These are phyloP conservation scores for Bambusicola thoracicus DNA, from an alignment of 2,113 vertebrate species.

Conservation along the genomic window DNA sequence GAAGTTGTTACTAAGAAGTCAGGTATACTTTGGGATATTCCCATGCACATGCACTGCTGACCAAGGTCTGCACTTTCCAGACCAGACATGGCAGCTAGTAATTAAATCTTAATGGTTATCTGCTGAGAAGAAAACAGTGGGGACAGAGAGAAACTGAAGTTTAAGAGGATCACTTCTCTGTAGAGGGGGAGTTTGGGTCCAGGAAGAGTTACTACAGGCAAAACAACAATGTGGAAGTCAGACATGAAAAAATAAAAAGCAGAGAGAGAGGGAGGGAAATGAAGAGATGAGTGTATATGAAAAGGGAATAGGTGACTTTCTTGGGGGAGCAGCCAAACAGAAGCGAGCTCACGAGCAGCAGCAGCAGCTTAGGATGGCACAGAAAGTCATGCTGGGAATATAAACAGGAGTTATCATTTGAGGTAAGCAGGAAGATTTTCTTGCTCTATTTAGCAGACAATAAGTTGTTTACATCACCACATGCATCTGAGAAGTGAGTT, in stretches of 20 bases:
- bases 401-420: constrained; percentile 46
- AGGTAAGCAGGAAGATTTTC: constrained; percentile 54
- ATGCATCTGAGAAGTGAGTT: constrained; percentile 50
- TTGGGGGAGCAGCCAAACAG: not conserved
- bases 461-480: constrained; percentile 61
- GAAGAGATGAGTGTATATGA: not conserved
- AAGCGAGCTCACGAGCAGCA: constrained; percentile 20
- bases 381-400: constrained; percentile 20
- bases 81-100: not conserved
- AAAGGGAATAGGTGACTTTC: not conserved
- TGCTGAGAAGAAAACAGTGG: constrained; percentile 39
- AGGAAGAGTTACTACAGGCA: not conserved
- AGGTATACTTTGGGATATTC: constrained; percentile 44
- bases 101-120: constrained; percentile 63
- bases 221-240: not conserved
- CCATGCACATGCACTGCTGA: constrained; percentile 28
- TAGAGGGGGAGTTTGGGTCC: not conserved
- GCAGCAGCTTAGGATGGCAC: constrained; percentile 1
- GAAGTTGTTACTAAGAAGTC: constrained; percentile 47
- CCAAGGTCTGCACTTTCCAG: constrained; percentile 24
- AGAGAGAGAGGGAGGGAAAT: not conserved
- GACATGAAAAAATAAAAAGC: not conserved
- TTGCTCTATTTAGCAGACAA: constrained; percentile 66
- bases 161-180: not conserved
- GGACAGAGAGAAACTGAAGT: not conserved